Conservation (phyloP, 2,797 vertebrate genomes). For the Podarcis lilfordi region DNA sequence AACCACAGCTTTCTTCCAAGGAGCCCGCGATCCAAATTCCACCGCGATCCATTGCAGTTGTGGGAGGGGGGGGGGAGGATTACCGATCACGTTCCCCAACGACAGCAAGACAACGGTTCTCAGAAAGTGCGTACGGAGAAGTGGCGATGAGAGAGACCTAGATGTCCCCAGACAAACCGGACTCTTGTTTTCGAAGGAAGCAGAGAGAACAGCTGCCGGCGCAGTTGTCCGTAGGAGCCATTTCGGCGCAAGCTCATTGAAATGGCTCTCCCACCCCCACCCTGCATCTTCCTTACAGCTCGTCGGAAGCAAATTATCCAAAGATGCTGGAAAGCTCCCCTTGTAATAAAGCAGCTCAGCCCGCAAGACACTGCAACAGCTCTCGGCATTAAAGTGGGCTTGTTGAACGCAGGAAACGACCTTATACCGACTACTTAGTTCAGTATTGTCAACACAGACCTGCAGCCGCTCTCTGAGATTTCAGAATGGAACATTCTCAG, state of each 20-base stretch:
- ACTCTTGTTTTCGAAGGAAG: not conserved
- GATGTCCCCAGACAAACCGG: not conserved
- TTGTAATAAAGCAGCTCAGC: not conserved
- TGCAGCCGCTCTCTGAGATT: no score
- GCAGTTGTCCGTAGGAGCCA: not conserved
- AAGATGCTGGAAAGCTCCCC: slow-evolving; percentile 23
- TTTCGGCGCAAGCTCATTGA: slow-evolving; percentile 16
- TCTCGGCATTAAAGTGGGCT: slow-evolving; percentile 25
- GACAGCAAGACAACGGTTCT: not conserved
- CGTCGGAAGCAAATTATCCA: slow-evolving; percentile 5
- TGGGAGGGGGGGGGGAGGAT: not conserved
- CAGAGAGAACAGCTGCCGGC: not conserved
- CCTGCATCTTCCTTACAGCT: not conserved
- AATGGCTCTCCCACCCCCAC: not conserved
- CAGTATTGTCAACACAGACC: no score
- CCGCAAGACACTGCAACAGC: slow-evolving; percentile 3
- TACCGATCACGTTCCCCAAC: not conserved
- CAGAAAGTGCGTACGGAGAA: not conserved
- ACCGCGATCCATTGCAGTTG: not conserved
- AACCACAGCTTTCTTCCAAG: not conserved
- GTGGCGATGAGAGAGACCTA: not conserved
- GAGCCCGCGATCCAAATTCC: not conserved
- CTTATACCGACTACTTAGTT: no score
- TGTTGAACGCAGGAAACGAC: not conserved
- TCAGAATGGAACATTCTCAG: no score